phyloP scores from a whole-genome alignment of 2,113 vertebrate species.

The Urocynchramus pylzowi region DNA sequence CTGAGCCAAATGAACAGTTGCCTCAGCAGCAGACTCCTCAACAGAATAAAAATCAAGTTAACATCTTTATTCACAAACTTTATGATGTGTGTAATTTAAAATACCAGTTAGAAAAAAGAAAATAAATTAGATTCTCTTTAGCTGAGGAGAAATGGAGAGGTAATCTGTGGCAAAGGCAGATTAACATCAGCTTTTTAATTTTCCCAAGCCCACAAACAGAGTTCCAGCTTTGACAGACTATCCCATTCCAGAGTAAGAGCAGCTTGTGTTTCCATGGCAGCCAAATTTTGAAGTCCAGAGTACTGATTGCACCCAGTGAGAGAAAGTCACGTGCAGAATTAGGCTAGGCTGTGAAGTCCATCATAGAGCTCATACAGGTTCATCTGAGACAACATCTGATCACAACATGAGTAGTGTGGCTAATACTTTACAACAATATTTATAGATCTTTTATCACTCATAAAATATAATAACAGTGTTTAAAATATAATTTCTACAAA shows the following conservation, averaged over 20 bases:
- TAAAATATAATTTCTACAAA: background rate
- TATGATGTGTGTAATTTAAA: background rate
- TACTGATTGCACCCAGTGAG: background rate
- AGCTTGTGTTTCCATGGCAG: background rate
- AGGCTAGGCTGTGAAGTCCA: background rate
- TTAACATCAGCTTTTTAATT: background rate
- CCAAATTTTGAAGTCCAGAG: background rate
- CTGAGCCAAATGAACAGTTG: background rate
- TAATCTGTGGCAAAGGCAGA: background rate
- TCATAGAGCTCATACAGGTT: background rate
- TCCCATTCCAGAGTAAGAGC: background rate
- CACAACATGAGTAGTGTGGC: background rate
- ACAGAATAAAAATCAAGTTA: background rate
- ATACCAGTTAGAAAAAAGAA: background rate
- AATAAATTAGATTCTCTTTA: background rate
- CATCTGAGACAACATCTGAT: background rate
- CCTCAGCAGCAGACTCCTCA: background rate
- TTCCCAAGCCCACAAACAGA: background rate
- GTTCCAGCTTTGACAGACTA: background rate
- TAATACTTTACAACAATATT: background rate
- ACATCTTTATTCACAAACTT: background rate
- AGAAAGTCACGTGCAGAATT: background rate
- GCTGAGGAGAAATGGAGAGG: background rate
- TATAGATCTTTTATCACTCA: background rate
- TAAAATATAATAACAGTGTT: background rate